Conservation (phyloP, 1,140 invertebrate genomes). For the Bemisia tabaci region DNA sequence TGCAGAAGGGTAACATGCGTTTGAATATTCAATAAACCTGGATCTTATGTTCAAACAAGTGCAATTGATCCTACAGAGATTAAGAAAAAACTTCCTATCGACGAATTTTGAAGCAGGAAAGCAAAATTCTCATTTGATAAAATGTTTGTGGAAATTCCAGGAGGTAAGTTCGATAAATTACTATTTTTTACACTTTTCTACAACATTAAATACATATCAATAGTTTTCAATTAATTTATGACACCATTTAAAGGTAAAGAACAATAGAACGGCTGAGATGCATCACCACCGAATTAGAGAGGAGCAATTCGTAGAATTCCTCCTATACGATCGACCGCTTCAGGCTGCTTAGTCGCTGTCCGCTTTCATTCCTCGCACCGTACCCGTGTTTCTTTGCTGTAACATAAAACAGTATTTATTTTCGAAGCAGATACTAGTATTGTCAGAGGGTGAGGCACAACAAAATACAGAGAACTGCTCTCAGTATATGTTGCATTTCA, state of each 20-base stretch:
- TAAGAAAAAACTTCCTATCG: too few species aligned
- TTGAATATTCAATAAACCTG: too few species aligned
- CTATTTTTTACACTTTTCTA: background rate
- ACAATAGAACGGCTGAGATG: background rate
- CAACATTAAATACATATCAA: background rate
- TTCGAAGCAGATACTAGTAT: background rate
- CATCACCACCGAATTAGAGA: background rate
- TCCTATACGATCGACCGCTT: too few species aligned
- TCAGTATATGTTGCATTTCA: background rate
- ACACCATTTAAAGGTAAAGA: background rate
- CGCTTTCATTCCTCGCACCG: conserved; percentile 62
- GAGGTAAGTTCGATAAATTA: too few species aligned
- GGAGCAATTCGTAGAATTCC: background rate
- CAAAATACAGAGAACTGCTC: background rate
- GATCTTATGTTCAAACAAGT: too few species aligned
- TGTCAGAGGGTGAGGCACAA: background rate
- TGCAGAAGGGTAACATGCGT: too few species aligned
- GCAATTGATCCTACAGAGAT: too few species aligned
- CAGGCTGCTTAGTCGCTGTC: conserved; percentile 26
- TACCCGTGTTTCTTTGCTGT: conserved; percentile 59
- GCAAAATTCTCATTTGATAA: too few species aligned
- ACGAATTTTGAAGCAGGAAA: too few species aligned
- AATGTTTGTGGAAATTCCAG: too few species aligned
- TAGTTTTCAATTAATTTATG: background rate
- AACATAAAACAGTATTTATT: conserved; percentile 24